Evolutionary conservation across 2,797 vertebrate species (phyloP).

Genomic region (Holocentrus rufus): DNA sequence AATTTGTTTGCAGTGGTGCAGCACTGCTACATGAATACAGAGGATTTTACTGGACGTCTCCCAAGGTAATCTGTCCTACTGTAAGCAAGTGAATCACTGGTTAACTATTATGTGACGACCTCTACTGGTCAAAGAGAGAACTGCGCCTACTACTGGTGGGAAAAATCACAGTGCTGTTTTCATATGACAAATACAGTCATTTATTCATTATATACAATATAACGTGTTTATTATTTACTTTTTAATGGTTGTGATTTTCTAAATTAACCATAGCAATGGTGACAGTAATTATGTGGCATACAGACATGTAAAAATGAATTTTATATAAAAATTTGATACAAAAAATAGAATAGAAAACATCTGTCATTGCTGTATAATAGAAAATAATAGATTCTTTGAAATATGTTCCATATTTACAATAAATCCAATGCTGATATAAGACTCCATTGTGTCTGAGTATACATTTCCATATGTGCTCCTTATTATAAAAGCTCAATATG

Average conservation of each 20-base stretch:
- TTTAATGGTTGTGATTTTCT: constrained; percentile 43
- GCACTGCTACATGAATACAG: no score
- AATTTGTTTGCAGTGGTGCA: no score
- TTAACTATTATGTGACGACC: constrained; percentile 51
- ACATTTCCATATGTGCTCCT: constrained; percentile 49
- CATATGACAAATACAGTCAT: constrained; percentile 68
- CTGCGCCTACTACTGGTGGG: constrained; percentile 11
- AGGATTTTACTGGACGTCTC: background rate
- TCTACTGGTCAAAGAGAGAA: constrained; percentile 56
- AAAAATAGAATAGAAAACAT: constrained; percentile 15
- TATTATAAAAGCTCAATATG: constrained; percentile 59
- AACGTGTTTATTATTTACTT: constrained; percentile 37
- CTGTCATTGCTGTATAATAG: no score
- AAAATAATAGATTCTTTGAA: constrained; percentile 46
- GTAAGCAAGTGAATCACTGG: background rate
- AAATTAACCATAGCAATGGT: constrained; percentile 39
- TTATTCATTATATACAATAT: constrained; percentile 69
- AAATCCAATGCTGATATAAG: constrained; percentile 25
- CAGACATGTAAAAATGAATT: constrained; percentile 48
- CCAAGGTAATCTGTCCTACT: background rate
- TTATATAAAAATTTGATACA: constrained; percentile 18
- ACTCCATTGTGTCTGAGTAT: constrained; percentile 43
- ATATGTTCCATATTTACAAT: constrained; percentile 64
- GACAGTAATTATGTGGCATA: constrained; percentile 32
- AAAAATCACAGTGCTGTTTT: background rate